Conservation (phyloP, 1,140 invertebrate species). For the Drosophila tsacasi region DNA sequence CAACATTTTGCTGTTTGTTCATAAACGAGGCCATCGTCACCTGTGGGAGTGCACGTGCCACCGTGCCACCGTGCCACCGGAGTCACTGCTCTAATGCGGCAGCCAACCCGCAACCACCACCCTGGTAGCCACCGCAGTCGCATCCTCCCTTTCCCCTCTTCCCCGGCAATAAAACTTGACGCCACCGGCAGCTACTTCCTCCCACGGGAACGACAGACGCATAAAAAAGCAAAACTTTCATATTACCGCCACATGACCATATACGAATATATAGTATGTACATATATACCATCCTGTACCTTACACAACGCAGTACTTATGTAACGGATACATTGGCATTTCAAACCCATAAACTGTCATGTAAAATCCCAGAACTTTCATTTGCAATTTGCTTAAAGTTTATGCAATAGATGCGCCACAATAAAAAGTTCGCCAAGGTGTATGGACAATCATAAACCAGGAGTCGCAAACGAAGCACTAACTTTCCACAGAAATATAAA, state of each 20-base stretch:
- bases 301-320: slow-evolving; percentile 15
- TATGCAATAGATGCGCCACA: slow-evolving; percentile 59
- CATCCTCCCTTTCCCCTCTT: slow-evolving; percentile 2
- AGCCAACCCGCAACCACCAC: slow-evolving; percentile 7
- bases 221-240: slow-evolving; percentile 75
- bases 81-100: slow-evolving; percentile 5
- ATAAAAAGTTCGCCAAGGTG: slow-evolving; percentile 49
- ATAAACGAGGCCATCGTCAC: slow-evolving; percentile 83
- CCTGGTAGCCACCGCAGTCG: slow-evolving; percentile 24
- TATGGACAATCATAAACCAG: slow-evolving; percentile 40
- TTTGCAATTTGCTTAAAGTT: slow-evolving; percentile 73
- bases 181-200: slow-evolving; percentile 46
- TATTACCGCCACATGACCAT: slow-evolving; percentile 67
- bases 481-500: slow-evolving; percentile 9
- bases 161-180: slow-evolving; percentile 68
- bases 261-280: neutral
- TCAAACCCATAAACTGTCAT: slow-evolving; percentile 66
- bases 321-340: slow-evolving; percentile 33
- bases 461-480: slow-evolving; percentile 26
- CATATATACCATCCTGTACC: neutral
- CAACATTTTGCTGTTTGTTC: slow-evolving; percentile 83
- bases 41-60: slow-evolving; percentile 74
- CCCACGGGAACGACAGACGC: slow-evolving; percentile 53
- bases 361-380: slow-evolving; percentile 69
- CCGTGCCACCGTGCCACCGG: slow-evolving; percentile 9